Evolutionary conservation across 2,888 invertebrate species (phyloP), one percentile per base, ranked within the genome.

Genomic region (Hemicrepidius hirtus): DNA sequence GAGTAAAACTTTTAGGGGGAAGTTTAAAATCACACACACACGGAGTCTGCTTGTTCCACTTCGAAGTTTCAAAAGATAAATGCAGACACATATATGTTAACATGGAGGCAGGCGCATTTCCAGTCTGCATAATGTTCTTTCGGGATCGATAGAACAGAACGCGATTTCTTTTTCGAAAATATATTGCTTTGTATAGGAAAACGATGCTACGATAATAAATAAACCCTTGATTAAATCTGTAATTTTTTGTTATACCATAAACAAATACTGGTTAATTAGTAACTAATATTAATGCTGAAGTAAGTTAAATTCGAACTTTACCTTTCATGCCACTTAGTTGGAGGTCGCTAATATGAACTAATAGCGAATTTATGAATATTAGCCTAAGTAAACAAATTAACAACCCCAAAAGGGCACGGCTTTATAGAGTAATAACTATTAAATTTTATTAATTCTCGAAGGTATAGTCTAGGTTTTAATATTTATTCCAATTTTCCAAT

Each of bases 351-450:
- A 21, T 41, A 9, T 28, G 5, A 49, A 16, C 37, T 41, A 60
- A 60, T 37, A 49, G 18, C n/a, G 16, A 63, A 63, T 63, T 63
- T 63, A 63, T 63, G 46, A 63, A 63, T 16, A 9, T 44, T 13
- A 46, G 37, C 60, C 49, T 41, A 68, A 53, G 62, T 50, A 68
- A 68, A 68, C 68, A 68, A 68, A 68, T 68, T 68, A 68, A 62
- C 68, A 68, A 62, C 68, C 37, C 50, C 35, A 50, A 49, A 37
- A 62, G 50, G 60, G 57, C 35, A 41, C 16, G 49, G 50, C 60
- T 68, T 68, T 68, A 62, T 68, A 49, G 21, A 49, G 62, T 24
- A 60, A 59, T 60, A 50, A 50, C 62, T 49, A 60, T 68, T 62
- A 68, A 68, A 68, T 40, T 68, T 68, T 68, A 68, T 49, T 21